Base-by-base conservation (phyloP, 2,797 vertebrate genomes). In the Mus minutoides region DNA sequence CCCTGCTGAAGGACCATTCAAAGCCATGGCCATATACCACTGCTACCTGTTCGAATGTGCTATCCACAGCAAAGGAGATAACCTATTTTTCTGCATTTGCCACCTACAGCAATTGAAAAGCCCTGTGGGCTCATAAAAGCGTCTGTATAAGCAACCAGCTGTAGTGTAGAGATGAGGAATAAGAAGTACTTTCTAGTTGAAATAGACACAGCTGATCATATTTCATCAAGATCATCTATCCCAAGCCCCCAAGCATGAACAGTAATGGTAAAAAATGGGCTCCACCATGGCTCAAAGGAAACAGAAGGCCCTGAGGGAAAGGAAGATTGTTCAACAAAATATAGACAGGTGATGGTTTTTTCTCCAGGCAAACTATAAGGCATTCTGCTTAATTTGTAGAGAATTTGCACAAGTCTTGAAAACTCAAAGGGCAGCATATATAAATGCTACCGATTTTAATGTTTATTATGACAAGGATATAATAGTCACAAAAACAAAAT, bases 21-120 rank as follows among this genome's bases (percentile, higher is more conserved):
- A 98, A 95, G 96, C 99, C 0, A 97, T 97, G 3, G 89, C 98
- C 0, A 98, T 99, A 37, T 99, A 24, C 98, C 99, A 19, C 99
- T 21, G 37, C 98, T 99, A 17, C 99, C 99, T 21, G 34, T 99
- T 93, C 98, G 99, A 54, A 99, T 99, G 99, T 99, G 99, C 58
- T 99, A 99, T 97, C 99, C 99, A 10, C 56, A 0, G 96, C 99
- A 76, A 99, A 98, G 96, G 96, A 98, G 86, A 99, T 99, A 99
- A 90, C 99, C 99, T 43, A 99, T 99, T 98, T 99, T 99, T 97
- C 98, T 99, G 93, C 99, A 99, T 98, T 98, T 99, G 97, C 99
- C 99, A 56, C 99, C 99, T 43, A 97, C 98, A 77, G 99, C 99
- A 80, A 99, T 99, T 98, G 99, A 98, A 98, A 99, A 99, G 95